Base-by-base conservation (phyloP, 2,888 invertebrate species). In the Ganaspis brasiliensis region DNA sequence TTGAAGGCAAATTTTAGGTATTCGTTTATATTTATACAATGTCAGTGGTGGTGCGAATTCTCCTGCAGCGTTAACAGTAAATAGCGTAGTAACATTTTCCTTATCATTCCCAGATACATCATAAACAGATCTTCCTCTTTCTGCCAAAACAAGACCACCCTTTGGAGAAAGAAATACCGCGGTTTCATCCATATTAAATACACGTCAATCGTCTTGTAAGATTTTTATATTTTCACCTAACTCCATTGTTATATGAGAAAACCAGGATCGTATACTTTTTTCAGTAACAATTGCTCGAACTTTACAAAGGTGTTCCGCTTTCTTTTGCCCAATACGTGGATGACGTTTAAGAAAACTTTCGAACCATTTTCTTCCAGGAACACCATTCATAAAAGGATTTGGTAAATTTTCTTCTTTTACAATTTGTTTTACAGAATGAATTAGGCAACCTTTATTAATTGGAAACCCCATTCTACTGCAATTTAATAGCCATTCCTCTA, bases 121-220 rank as follows among this genome's bases (percentile, higher is more conserved):
- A 72, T 83, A 79, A n/a, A 81, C 81, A 21, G 74, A 59, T 79
- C 78, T 81, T 14, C 82, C 80, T 75, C 76, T 82, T 79, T 84
- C 79, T 12, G 79, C 85, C 14, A 82, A 73, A n/a, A 84, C 79
- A 55, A 82, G 76, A 57, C 79, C 75, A 52, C 83, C 83, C 45
- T 76, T 81, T 72, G 83, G 79, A 16, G 76, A 55, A 63, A 74
- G 55, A 73, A 79, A 78, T 21, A 86, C 77, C 10, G 80, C 81
- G 0, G 83, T 84, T 80, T 87, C 84, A 67, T 87, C 84, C 80
- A 84, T 80, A 77, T 85, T 81, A 59, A 81, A 86, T 8, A 85
- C 74, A 26, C 84, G 55, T 19, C 77, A 78, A 73, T 82, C 79
- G 70, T 83, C 78, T 49, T 83, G 14, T 56, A 84, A 52, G 6